These are phyloP conservation scores for Sebastes diaconus DNA, from an alignment of 2,797 vertebrate genomes.

Conservation along the genomic window DNA sequence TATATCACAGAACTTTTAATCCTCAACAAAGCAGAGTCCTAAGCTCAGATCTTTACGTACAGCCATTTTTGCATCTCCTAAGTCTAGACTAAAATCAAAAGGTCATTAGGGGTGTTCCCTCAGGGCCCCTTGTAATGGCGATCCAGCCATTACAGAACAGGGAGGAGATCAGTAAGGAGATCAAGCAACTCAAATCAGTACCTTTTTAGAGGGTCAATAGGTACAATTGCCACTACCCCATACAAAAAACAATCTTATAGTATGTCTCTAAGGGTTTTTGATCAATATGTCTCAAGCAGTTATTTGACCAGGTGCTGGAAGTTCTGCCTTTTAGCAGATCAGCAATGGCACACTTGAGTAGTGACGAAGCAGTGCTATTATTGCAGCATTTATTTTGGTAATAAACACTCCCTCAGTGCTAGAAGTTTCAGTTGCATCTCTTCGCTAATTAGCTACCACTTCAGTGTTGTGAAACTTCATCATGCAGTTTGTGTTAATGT, in stretches of 20 bases:
- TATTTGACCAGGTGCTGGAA: not conserved
- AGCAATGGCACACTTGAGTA: not conserved
- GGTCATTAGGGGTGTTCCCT: constrained; percentile 39
- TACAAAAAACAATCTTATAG: not conserved
- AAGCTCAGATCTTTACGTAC: constrained; percentile 15
- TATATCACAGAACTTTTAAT: constrained; percentile 39
- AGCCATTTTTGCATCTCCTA: constrained; percentile 25
- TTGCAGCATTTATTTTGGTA: not conserved
- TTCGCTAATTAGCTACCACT: not conserved
- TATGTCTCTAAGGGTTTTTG: not conserved
- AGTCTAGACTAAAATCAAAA: constrained; percentile 45
- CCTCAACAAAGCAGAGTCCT: not conserved
- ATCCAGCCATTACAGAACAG: constrained; percentile 31
- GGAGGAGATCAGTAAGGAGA: constrained; percentile 36
- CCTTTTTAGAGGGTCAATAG: constrained; percentile 17
- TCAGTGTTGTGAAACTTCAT: not conserved
- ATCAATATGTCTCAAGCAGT: constrained; percentile 18
- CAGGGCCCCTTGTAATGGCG: constrained; percentile 19
- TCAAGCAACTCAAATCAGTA: constrained; percentile 40
- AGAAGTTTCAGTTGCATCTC: not conserved
- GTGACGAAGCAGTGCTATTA: not conserved
- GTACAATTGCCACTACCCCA: constrained; percentile 5
- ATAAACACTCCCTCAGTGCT: not conserved
- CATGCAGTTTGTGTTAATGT: not conserved
- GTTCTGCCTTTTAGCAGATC: not conserved